Conservation (phyloP, 2,797 vertebrate genomes). For the Gambelia wislizenii region DNA sequence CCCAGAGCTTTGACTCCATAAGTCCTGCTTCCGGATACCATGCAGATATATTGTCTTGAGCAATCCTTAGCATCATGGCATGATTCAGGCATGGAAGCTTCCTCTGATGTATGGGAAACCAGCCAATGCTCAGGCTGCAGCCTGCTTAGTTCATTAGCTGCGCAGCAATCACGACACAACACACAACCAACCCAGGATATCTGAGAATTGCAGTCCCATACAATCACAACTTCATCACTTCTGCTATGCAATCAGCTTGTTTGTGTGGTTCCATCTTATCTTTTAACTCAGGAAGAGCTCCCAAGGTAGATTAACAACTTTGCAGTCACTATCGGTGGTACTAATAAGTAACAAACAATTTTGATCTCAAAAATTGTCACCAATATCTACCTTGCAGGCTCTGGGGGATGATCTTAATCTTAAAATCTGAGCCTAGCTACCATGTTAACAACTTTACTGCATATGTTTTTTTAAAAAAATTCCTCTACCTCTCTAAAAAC, state of each 20-base stretch:
- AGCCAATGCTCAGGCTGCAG: neutral
- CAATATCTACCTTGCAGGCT: neutral
- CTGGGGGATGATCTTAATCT: neutral
- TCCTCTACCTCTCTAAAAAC: neutral
- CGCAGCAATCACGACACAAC: neutral
- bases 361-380: neutral
- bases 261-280: neutral
- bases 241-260: conserved; percentile 9
- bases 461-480: neutral
- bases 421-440: neutral
- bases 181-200: neutral
- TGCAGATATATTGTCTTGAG: neutral
- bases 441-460: neutral
- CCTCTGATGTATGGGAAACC: neutral
- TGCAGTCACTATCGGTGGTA: neutral
- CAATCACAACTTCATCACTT: neutral
- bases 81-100: neutral
- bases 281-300: neutral
- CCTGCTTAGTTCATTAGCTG: neutral
- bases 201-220: neutral
- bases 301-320: neutral
- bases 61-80: neutral
- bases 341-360: neutral
- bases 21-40: neutral
- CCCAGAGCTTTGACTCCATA: neutral